A percentile compares a stretch with the other conserved stretches of the same genome.
phyloP scores from a whole-genome alignment of 2,888 invertebrate genomes.

The Phortica okadai region DNA sequence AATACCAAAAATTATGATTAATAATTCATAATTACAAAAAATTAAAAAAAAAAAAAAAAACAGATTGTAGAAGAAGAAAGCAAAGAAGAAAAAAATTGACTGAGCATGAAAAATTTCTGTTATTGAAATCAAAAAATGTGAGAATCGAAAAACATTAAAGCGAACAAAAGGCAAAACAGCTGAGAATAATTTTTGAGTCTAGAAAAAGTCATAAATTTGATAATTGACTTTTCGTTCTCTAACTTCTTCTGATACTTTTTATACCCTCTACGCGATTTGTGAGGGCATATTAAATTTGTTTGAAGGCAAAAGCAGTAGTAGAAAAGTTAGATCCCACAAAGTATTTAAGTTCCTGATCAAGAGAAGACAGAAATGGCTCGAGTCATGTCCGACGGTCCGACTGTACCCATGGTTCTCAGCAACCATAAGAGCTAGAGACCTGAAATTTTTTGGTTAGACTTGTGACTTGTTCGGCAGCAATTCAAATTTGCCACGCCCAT shows the following conservation, averaged over 20 bases:
- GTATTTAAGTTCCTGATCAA: background rate
- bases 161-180: conserved; percentile 27
- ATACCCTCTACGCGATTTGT: no score
- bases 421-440: no score
- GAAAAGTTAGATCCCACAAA: background rate
- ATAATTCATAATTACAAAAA: conserved; percentile 70
- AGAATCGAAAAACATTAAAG: conserved; percentile 52
- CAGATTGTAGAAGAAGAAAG: conserved; percentile 33
- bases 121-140: conserved; percentile 46
- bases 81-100: conserved; percentile 23
- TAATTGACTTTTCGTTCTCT: conserved; percentile 64
- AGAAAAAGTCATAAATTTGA: conserved; percentile 66
- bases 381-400: background rate
- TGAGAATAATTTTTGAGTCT: conserved; percentile 26
- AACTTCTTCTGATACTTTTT: no score
- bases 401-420: background rate
- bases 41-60: conserved; percentile 54
- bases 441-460: no score
- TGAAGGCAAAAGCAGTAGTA: conserved; percentile 37
- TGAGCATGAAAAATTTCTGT: conserved; percentile 25
- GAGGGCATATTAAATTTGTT: background rate
- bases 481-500: no score
- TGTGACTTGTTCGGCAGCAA: no score
- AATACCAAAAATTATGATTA: conserved; percentile 68
- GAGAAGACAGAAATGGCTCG: background rate